Base-by-base conservation (phyloP, 1,140 invertebrate genomes). In the Heliconius congener region DNA sequence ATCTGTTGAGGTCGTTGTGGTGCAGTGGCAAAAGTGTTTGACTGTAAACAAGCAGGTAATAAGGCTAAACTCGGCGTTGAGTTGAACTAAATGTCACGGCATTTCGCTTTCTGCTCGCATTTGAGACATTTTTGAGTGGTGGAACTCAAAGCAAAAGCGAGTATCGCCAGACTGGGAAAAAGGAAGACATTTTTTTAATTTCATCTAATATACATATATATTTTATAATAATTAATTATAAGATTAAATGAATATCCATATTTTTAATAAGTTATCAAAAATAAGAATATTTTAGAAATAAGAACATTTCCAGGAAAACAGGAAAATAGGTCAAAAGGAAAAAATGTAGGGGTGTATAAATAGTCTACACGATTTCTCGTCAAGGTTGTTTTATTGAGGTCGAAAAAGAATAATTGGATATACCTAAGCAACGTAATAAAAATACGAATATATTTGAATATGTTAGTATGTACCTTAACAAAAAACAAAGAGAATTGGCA, bases 281-380 rank as follows among this genome's bases (percentile, higher is more conserved):
- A 66, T 11, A 66, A 66, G 11, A 66, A 4, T 66, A n/a, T 66
- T 16, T 66, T 9, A 66, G 8, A 23, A 57, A 71, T 71, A 3
- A 11, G 39, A 27, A 72, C 37, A 42, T 72, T 72, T 72, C 4
- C 39, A 39, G 71, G 37, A 4, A 42, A 39, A 72, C 71, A 42
- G 57, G 50, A n/a, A 55, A 30, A 77, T 82, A 83, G 60, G 60
- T 66, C 60, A 66, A 1, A 66, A 30, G 60, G 60, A 66, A 66
- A 66, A 66, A 27, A 66, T 27, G 60, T 66, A 66, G 27, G 60
- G 60, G 60, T 60, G 23, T 66, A 66, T 27, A 34, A 27, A 66
- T 66, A 66, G 13, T 66, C 60, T 66, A 13, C 4, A 23, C 60
- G 60, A 30, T 66, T 30, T 66, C 27, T 30, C 27, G 60, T 66